Evolutionary conservation across 2,888 invertebrate species (phyloP).

Genomic region (Ennomos fuscantarius): DNA sequence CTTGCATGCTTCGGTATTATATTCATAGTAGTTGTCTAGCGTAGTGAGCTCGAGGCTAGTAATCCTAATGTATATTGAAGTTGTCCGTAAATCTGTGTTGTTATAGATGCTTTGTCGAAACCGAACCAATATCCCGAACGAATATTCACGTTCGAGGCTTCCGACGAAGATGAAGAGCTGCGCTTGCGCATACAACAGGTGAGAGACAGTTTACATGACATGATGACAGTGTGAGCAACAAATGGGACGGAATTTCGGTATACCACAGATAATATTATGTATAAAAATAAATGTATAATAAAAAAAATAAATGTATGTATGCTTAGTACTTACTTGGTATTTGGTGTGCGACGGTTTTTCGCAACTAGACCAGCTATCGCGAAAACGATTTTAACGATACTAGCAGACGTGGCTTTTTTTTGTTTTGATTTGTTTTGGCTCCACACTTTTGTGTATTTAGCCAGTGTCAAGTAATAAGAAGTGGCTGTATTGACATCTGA

Average conservation of each 20-base stretch:
- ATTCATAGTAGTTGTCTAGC: constrained; percentile 5
- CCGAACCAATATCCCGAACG: constrained; percentile 82
- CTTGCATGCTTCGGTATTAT: constrained; percentile 9
- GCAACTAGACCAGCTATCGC: too few relatives aligned
- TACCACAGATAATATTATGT: too few relatives aligned
- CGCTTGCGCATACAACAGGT: constrained; percentile 82
- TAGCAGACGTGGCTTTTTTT: too few relatives aligned
- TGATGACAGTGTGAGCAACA: constrained; percentile 10
- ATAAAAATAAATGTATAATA: too few relatives aligned
- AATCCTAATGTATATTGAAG: constrained; percentile 57
- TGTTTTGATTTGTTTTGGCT: too few relatives aligned
- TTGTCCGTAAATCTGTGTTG: constrained; percentile 81
- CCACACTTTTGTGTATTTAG: too few relatives aligned
- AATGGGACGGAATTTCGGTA: not conserved
- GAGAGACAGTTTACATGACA: constrained; percentile 46
- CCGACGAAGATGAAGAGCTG: constrained; percentile 81
- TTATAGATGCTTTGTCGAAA: constrained; percentile 85
- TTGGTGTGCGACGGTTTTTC: too few relatives aligned
- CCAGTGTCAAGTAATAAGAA: too few relatives aligned
- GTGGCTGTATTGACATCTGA: too few relatives aligned
- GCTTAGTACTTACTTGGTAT: too few relatives aligned
- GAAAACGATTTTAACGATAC: too few relatives aligned
- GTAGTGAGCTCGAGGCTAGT: constrained; percentile 40
- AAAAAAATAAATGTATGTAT: too few relatives aligned
- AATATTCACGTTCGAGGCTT: constrained; percentile 80